These are phyloP conservation scores for Engystomops pustulosus DNA, from an alignment of 2,113 vertebrate genomes.

Conservation along the genomic window DNA sequence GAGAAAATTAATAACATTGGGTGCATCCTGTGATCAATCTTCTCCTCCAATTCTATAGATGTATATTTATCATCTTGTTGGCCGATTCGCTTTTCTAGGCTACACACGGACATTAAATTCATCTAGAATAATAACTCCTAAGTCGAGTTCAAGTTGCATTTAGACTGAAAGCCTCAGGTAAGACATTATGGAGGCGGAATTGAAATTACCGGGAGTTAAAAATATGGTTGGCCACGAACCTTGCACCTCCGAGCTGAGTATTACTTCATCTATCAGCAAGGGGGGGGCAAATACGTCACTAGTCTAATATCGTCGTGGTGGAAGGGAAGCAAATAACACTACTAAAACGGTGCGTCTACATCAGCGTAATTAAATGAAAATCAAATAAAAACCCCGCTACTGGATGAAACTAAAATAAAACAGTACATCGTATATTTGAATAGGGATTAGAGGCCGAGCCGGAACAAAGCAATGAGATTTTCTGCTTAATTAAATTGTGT, in stretches of 20 bases:
- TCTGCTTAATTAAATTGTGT: conserved; percentile 49
- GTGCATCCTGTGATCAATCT: background rate
- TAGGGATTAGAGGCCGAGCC: conserved; percentile 34
- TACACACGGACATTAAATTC: conserved; percentile 39
- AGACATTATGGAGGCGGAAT: conserved; percentile 41
- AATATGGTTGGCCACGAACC: conserved; percentile 2
- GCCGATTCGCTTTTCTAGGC: conserved; percentile 1
- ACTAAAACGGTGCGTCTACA: background rate
- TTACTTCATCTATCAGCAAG: conserved; percentile 42
- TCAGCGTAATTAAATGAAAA: conserved; percentile 34
- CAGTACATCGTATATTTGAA: conserved; percentile 25
- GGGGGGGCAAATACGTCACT: background rate
- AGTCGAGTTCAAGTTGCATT: conserved; percentile 19
- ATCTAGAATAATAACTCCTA: conserved; percentile 46
- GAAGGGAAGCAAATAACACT: conserved; percentile 15
- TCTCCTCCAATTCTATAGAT: background rate
- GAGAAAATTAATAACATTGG: background rate
- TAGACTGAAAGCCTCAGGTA: conserved; percentile 30
- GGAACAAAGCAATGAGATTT: conserved; percentile 40
- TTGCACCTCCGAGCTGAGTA: background rate
- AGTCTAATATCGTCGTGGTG: background rate
- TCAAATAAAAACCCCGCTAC: background rate
- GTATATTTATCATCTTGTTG: conserved; percentile 39
- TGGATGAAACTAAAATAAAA: conserved; percentile 42
- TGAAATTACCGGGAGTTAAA: conserved; percentile 32